A percentile compares a stretch with the other conserved stretches of the same genome.
These are phyloP conservation scores for Anthoscopus minutus DNA, from an alignment of 2,113 vertebrate species.

Conservation along the genomic window DNA sequence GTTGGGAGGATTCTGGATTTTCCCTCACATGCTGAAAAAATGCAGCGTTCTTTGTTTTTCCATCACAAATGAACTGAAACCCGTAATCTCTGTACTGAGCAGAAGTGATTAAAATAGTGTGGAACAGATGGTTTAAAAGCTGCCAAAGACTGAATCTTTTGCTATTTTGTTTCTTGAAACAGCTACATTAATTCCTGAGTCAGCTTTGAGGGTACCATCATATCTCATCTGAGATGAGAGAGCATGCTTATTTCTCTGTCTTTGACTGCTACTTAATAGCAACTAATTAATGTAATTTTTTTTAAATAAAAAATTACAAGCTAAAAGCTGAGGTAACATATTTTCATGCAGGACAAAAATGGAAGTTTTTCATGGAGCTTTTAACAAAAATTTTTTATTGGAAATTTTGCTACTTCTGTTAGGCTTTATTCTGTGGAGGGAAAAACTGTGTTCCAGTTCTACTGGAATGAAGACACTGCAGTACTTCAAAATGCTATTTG, in stretches of 20 bases:
- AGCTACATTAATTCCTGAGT: conserved; percentile 21
- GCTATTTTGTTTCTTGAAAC: conserved; percentile 40
- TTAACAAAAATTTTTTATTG: not conserved
- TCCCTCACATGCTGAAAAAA: not conserved
- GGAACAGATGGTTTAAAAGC: conserved; percentile 53
- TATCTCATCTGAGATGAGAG: not conserved
- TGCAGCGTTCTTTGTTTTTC: conserved; percentile 39
- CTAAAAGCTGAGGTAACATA: not conserved
- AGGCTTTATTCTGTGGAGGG: not conserved
- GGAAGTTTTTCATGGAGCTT: not conserved
- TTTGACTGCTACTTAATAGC: not conserved
- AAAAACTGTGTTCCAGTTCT: not conserved
- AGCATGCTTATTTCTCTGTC: not conserved
- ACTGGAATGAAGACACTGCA: not conserved
- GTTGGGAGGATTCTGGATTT: conserved; percentile 14
- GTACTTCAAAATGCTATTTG: not conserved
- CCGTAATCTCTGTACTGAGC: not conserved
- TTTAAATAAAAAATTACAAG: not conserved
- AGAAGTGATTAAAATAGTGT: conserved; percentile 47
- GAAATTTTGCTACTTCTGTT: not conserved
- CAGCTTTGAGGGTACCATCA: not conserved
- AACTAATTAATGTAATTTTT: not conserved
- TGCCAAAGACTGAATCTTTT: conserved; percentile 29
- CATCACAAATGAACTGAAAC: conserved; percentile 37
- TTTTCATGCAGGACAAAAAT: not conserved